A percentile compares a stretch with the other conserved stretches of the same genome.
phyloP scores from a whole-genome alignment of 2,888 invertebrate species.

The Drosophila tanythrix region DNA sequence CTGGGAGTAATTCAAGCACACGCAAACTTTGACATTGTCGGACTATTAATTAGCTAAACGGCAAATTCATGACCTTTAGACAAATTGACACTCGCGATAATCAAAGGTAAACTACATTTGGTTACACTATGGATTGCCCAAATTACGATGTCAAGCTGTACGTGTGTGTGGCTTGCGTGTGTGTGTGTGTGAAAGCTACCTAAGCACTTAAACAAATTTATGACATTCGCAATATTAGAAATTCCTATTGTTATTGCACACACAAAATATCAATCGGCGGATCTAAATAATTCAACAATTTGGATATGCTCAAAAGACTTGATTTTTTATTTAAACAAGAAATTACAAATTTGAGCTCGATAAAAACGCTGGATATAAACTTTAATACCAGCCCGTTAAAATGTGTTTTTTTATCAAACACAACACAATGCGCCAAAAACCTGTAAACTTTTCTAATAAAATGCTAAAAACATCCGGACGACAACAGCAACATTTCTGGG shows the following conservation, averaged over 20 bases:
- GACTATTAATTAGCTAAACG: constrained; percentile 77
- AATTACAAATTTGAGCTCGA: background rate
- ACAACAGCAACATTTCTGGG: background rate
- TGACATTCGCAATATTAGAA: constrained; percentile 5
- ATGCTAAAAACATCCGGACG: constrained; percentile 30
- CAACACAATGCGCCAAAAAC: constrained; percentile 13
- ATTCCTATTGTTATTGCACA: constrained; percentile 6
- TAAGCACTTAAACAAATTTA: constrained; percentile 24
- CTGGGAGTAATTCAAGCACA: constrained; percentile 7
- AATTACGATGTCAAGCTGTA: constrained; percentile 39
- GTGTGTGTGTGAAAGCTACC: background rate
- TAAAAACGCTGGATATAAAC: constrained; percentile 4
- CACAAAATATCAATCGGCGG: constrained; percentile 26
- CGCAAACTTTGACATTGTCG: constrained; percentile 52
- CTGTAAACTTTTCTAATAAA: constrained; percentile 64
- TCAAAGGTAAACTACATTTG: constrained; percentile 62
- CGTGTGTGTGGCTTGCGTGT: background rate
- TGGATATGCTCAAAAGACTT: background rate
- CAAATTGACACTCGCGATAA: constrained; percentile 79
- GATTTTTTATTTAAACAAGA: constrained; percentile 9
- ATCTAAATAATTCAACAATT: constrained; percentile 9
- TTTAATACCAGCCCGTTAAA: background rate
- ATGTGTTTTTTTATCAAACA: constrained; percentile 5
- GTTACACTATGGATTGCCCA: constrained; percentile 18
- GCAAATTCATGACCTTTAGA: constrained; percentile 69